A percentile compares a stretch with the other conserved stretches of the same genome.
phyloP scores from a whole-genome alignment of 1,140 invertebrate genomes.

The Drosophila aff. region DNA sequence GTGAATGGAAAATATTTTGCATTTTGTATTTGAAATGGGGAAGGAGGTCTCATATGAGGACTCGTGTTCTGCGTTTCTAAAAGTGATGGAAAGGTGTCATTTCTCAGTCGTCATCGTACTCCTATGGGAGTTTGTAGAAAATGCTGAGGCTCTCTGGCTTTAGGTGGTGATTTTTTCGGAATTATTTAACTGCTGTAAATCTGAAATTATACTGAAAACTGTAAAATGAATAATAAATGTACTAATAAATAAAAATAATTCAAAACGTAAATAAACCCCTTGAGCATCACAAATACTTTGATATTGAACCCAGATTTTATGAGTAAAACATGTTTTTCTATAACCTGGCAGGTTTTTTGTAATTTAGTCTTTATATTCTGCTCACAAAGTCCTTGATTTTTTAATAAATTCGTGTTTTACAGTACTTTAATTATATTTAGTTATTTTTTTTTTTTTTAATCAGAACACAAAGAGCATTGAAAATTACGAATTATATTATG shows the following conservation, averaged over 20 bases:
- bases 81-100: not conserved
- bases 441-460: not conserved
- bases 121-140: not conserved
- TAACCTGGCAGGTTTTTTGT: not conserved
- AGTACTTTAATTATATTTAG: not conserved
- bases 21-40: constrained; percentile 18
- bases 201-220: not conserved
- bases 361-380: not conserved
- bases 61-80: not conserved
- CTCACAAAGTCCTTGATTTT: not conserved
- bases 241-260: not conserved
- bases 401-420: too few relatives aligned
- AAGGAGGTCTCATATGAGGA: constrained; percentile 15
- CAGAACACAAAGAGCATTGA: not conserved
- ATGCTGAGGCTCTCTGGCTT: not conserved
- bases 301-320: not conserved
- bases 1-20: constrained; percentile 31
- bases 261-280: not conserved
- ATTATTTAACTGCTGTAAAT: not conserved
- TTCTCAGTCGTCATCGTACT: not conserved
- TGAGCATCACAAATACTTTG: not conserved
- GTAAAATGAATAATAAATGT: not conserved
- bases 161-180: not conserved
- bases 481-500: too few relatives aligned
- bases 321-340: not conserved